Evolutionary conservation across 2,888 invertebrate species (phyloP), one percentile per base, ranked within the genome.

Genomic region (Cerastis leucographa): DNA sequence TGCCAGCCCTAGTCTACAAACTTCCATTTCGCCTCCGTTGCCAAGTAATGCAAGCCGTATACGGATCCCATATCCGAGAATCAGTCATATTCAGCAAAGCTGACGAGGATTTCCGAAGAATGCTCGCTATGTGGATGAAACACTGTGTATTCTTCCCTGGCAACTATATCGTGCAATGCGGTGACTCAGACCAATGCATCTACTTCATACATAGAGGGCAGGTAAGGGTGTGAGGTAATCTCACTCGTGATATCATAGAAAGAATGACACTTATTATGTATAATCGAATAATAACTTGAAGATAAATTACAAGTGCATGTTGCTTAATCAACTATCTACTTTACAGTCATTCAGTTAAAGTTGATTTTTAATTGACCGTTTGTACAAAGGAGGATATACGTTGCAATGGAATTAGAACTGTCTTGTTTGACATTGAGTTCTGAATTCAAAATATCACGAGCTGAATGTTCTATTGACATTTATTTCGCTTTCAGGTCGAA

Each of bases 191-290:
- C 85, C 97, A 97, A 80, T 96, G 96, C 76, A 97, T 97, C 91
- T 97, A 97, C 85, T 97, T 97, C 76, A 97, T 97, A 90, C 97
- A 97, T 85, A 92, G 96, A 85, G 97, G 97, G 82, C 96, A 97
- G 92, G 97, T 97, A 87, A 73, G 68, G 22, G 40, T 68, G 74
- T 79, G 73, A 78, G 42, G 44, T 68, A 65, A 65, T 74, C 29
- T 72, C 46, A 54, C 51, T 29, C 2, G 69, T 84, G 74, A 79
- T 67, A 67, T 72, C 56, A 87, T 74, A 40, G 40, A n/a, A n/a
- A 19, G 40, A 68, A 64, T 35, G 19, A 14, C 56, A 29, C 44
- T 64, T 42, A 67, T 46, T 62, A 54, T 46, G 19, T 49, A 46
- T 19, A 3, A 9, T 59, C 29, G 29, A 29, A 29, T 25, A 56